Evolutionary conservation across 2,888 invertebrate species (phyloP), one percentile per base, ranked within the genome.

Genomic region (Malthinus seriepunctatus): DNA sequence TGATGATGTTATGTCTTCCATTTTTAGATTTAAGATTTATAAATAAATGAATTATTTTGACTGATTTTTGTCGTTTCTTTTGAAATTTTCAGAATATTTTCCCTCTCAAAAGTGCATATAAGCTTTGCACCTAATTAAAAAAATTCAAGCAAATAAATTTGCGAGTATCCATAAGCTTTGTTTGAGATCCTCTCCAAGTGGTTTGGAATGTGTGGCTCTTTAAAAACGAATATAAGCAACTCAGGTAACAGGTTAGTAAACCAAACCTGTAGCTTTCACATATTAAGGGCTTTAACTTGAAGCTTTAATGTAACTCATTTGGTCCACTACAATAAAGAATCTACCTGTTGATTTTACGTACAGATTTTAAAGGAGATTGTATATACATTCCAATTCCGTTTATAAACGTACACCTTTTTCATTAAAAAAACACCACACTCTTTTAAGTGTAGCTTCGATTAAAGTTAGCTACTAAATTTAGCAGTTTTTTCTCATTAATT

Each of bases 1-100:
- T 33, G n/a, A 23, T 5, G 5, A 23, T 23, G 23, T 23, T 23
- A 32, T 64, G 60, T 62, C 62, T 64, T 62, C 60, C 57, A 62
- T 54, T 56, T 47, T 42, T 33, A 46, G 32, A 15, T 37, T 34
- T 38, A 54, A 15, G 12, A 38, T 39, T 48, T 48, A 38, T 39
- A 15, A 54, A 54, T 54, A 54, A 54, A 54, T 51, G 56, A 34
- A 8, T 42, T 35, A 23, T 49, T 49, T 49, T 49, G 11, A 33
- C 12, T 5, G 14, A n/a, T 14, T n/a, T 14, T 47, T 14, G 9
- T 47, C 15, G n/a, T 37, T 33, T 32, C 10, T 4, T 31, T 46
- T 46, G 11, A 32, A 42, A 15, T 15, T 23, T 42, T 2, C 15
- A 7, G 14, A n/a, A 8, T 23, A 5, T 5, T 23, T 23, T 5